A percentile compares a stretch with the other conserved stretches of the same genome.
Evolutionary conservation across 2,888 invertebrate species (phyloP).

Genomic region (Eurytoma californica): DNA sequence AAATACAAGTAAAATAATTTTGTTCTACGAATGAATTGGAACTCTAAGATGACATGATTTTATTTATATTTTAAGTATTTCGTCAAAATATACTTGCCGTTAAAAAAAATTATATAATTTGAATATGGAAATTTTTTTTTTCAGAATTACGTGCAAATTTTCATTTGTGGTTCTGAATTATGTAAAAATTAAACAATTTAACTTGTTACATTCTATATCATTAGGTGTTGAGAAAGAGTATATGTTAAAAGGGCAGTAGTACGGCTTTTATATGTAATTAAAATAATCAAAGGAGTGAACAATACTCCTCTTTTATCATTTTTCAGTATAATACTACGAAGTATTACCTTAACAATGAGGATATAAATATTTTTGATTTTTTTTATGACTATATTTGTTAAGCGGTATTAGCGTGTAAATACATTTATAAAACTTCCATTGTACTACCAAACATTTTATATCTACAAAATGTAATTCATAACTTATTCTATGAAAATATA

Average conservation of each 20-base stretch:
- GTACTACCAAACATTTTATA: conserved; percentile 53
- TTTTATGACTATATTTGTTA: conserved; percentile 42
- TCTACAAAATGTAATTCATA: conserved; percentile 49
- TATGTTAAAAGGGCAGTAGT: conserved; percentile 12
- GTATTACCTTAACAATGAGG: conserved; percentile 38
- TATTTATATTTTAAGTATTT: neutral
- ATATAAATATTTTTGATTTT: conserved; percentile 51
- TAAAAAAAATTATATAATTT: conserved; percentile 3
- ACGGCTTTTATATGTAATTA: conserved; percentile 30
- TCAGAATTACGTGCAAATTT: neutral
- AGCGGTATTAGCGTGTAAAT: conserved; percentile 50
- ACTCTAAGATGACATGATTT: conserved; percentile 1
- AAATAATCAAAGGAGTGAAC: conserved; percentile 26
- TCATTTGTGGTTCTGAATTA: neutral
- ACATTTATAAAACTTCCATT: conserved; percentile 52
- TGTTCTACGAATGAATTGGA: conserved; percentile 12
- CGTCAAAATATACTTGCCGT: neutral
- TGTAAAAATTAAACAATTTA: conserved; percentile 30
- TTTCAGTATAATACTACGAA: conserved; percentile 33
- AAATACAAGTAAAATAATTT: conserved; percentile 32
- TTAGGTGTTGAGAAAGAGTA: conserved; percentile 24
- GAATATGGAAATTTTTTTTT: neutral
- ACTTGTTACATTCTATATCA: conserved; percentile 38
- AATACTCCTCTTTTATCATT: conserved; percentile 31
- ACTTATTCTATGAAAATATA: conserved; percentile 49